Evolutionary conservation across 1,140 invertebrate genomes (phyloP).

Genomic region (Ridgeia piscesae): DNA sequence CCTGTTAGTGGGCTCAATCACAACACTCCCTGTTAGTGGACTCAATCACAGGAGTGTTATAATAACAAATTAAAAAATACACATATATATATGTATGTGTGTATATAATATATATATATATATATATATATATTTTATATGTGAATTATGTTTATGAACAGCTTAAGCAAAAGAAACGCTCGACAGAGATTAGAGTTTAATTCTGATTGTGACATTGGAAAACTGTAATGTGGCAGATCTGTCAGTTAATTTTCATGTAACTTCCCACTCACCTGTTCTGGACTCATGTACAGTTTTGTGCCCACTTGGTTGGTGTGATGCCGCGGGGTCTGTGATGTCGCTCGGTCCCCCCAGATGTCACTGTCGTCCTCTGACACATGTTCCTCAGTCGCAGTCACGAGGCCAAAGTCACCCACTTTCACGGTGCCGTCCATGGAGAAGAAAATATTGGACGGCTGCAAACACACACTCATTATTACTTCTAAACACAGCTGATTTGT

Average conservation of each 20-base stretch:
- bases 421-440: constrained; percentile 83
- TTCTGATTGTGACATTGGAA: too few species aligned
- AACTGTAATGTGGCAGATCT: background rate
- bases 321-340: constrained; percentile 20
- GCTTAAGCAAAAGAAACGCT: too few species aligned
- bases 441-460: constrained; percentile 92
- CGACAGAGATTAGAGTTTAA: too few species aligned
- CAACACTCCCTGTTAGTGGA: too few species aligned
- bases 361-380: background rate
- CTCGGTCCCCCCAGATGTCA: background rate
- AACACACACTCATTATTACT: background rate
- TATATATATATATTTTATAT: too few species aligned
- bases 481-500: too few species aligned
- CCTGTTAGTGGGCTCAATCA: too few species aligned
- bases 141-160: too few species aligned
- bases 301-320: constrained; percentile 75
- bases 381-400: constrained; percentile 82
- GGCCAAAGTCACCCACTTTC: constrained; percentile 95
- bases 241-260: background rate
- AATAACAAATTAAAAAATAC: too few species aligned
- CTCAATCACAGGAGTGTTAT: too few species aligned
- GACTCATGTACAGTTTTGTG: constrained; percentile 95
- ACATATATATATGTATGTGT: too few species aligned
- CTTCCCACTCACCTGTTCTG: constrained; percentile 73
- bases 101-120: too few species aligned